Base-by-base conservation (phyloP, 2,113 vertebrate species). In the Onychorhynchus coronatus region DNA sequence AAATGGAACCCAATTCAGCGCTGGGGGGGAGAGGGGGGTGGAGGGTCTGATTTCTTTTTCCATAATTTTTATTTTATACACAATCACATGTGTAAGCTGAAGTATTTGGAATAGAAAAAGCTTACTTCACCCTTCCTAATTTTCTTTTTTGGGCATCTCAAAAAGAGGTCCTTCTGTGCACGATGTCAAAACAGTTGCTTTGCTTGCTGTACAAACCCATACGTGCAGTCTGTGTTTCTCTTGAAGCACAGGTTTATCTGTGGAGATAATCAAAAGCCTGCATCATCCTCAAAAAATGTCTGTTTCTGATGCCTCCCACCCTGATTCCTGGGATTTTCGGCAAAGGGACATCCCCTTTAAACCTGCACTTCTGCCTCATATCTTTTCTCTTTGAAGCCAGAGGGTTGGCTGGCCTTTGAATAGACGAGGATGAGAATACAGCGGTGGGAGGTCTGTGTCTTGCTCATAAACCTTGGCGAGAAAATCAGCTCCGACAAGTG, bases 321-420 rank as follows among this genome's bases (percentile, higher is more conserved):
- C 80, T 1, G 11, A 91, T 93, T 97, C 88, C 85, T 94, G 82
- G 68, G 68, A 96, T 94, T 95, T 97, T 97, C 90, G 2, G 95
- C 56, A 91, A 88, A 95, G 63, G 91, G 85, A 90, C 91, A 94
- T 93, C 88, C 89, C 91, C 91, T 94, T 95, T 91, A 93, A 95
- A 79, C 35, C 72, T 61, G 71, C 9, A 3, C 79, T 83, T 86
- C 95, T 95, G 52, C 71, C 96, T 95, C 89, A 59, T 97, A 78
- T 96, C 93, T 96, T 89, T 93, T 79, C 63, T 82, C 85, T 96
- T 95, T 96, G 92, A 95, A 95, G 92, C 85, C 83, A 88, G 83
- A 86, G 74, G 24, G 76, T 63, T 93, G 85, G 58, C 84, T 96
- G 88, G 93, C 77, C 83, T 91, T 87, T 92, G 95, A 95, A 96